Evolutionary conservation across 1,140 invertebrate species (phyloP), one percentile per base, ranked within the genome.

Genomic region (Rhizoglyphus robini): DNA sequence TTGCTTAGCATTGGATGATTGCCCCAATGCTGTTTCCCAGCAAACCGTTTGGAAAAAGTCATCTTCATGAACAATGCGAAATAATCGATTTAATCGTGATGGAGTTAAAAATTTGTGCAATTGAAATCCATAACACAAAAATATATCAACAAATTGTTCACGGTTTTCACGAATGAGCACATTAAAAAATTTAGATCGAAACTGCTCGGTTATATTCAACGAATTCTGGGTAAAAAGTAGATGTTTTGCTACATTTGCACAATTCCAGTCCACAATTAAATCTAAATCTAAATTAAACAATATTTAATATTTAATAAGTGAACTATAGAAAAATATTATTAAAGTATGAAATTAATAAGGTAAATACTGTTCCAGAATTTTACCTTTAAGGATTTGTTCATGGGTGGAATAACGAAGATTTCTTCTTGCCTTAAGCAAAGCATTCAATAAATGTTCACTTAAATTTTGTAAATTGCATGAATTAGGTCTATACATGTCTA

Each of bases 121-220:
- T 63, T 72, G 70, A 63, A 78, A 75, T 30, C 76, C 76, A 47
- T 75, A 72, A 31, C 75, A 71, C 8, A 79, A 62, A 66, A 79
- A 79, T 18, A 79, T 65, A 23, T 77, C 76, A 1, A 79, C 74
- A 69, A 79, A 79, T 41, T 73, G 73, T 70, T 79, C 77, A 36
- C 77, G 72, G 32, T 76, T 71, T 18, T 71, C 70, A 54, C 73
- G 68, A 4, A 77, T 54, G 20, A 79, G 63, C 0, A 76, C 75
- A 62, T 75, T 69, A 62, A 77, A 73, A 70, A 79, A 78, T 38
- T 78, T 68, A 32, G 73, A 68, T 65, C 75, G 73, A 30, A 76
- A 72, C 3, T 78, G 71, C 74, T 78, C 70, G 31, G 59, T 36
- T 20, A 47, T 41, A 61, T 59, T 61, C 51, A 68, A 69, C 32